Evolutionary conservation across 2,888 invertebrate species (phyloP).

Genomic region (Eledone cirrhosa): DNA sequence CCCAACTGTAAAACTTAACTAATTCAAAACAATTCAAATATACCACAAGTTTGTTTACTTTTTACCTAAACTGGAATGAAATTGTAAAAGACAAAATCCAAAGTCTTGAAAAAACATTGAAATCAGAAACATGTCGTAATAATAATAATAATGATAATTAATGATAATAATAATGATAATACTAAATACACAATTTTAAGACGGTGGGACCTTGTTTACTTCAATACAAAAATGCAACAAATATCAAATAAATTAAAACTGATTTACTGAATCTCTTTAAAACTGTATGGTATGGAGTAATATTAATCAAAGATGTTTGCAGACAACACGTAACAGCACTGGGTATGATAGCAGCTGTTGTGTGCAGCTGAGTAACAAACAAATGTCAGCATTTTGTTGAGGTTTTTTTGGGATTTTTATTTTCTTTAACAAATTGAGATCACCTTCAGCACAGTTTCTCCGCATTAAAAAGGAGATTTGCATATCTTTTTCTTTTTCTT

Average conservation of each 20-base stretch:
- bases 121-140: slow-evolving; percentile 23
- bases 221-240: slow-evolving; percentile 29
- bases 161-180: not conserved
- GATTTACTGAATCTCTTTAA: slow-evolving; percentile 25
- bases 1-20: slow-evolving; percentile 28
- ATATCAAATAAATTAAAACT: slow-evolving; percentile 29
- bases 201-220: slow-evolving; percentile 27
- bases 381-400: slow-evolving; percentile 23
- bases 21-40: slow-evolving; percentile 23
- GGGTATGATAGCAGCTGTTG: slow-evolving; percentile 24
- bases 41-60: slow-evolving; percentile 17
- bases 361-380: slow-evolving; percentile 11
- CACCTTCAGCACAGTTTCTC: slow-evolving; percentile 30
- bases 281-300: slow-evolving; percentile 28
- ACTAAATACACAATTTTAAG: slow-evolving; percentile 27
- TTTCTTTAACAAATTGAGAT: slow-evolving; percentile 28
- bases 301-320: slow-evolving; percentile 25
- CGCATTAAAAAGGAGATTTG: slow-evolving; percentile 22
- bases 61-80: slow-evolving; percentile 26
- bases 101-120: slow-evolving; percentile 25
- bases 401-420: slow-evolving; percentile 4
- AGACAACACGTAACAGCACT: slow-evolving; percentile 28
- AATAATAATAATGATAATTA: slow-evolving; percentile 20
- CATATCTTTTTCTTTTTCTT: slow-evolving; percentile 28
- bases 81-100: slow-evolving; percentile 28